Evolutionary conservation across 2,797 vertebrate species (phyloP).

Genomic region (Danio choprae): DNA sequence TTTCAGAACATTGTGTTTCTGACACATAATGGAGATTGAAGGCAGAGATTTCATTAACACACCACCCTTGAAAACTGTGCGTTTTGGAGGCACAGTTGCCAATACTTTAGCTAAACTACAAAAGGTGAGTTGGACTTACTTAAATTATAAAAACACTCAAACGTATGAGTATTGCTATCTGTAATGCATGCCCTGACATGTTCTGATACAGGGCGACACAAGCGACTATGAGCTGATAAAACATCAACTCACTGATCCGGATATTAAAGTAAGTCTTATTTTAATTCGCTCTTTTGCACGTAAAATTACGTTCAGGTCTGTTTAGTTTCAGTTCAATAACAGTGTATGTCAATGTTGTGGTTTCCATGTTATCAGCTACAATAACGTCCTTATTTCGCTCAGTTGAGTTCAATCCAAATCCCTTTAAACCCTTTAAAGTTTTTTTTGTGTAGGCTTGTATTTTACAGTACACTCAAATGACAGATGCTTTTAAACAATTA

Average conservation of each 20-base stretch:
- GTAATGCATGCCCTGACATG: background rate
- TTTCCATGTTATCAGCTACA: background rate
- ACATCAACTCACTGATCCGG: slow-evolving; percentile 90
- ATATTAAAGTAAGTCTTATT: slow-evolving; percentile 83
- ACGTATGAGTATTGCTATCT: background rate
- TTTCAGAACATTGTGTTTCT: background rate
- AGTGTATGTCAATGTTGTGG: background rate
- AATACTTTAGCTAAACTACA: slow-evolving; percentile 85
- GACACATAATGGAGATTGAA: slow-evolving; percentile 74
- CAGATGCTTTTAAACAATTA: too few species aligned
- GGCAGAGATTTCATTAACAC: slow-evolving; percentile 82
- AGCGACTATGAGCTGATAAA: slow-evolving; percentile 89
- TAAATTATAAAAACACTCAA: background rate
- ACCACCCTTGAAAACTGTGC: slow-evolving; percentile 88
- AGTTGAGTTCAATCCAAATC: too few species aligned
- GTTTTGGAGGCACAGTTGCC: slow-evolving; percentile 87
- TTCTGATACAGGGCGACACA: slow-evolving; percentile 81
- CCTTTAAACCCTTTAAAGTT: too few species aligned
- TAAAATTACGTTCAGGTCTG: background rate
- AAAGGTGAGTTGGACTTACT: slow-evolving; percentile 72
- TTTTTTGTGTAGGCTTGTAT: too few species aligned
- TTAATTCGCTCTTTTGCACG: background rate
- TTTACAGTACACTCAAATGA: too few species aligned
- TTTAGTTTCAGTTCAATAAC: background rate
- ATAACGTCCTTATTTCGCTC: too few species aligned